These are phyloP conservation scores for Silurus glanis DNA, from an alignment of 2,113 vertebrate species.

Conservation along the genomic window DNA sequence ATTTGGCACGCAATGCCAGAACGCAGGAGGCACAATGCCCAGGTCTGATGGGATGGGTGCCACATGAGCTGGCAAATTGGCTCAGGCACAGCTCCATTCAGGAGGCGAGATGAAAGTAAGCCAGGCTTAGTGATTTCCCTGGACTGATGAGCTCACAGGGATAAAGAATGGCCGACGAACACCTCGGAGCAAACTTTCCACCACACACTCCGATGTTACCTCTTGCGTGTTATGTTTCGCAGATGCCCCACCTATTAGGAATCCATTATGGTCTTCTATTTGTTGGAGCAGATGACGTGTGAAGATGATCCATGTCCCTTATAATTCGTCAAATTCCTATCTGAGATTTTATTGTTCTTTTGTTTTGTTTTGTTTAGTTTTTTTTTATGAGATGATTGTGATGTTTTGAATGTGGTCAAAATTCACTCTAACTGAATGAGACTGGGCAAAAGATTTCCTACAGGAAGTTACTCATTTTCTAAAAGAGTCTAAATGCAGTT, in stretches of 20 bases:
- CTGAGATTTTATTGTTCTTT: neutral
- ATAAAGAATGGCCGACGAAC: conserved; percentile 18
- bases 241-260: neutral
- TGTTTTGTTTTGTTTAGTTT: too few relatives aligned
- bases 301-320: neutral
- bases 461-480: neutral
- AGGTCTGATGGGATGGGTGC: conserved; percentile 78
- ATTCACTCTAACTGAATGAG: neutral
- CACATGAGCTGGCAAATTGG: conserved; percentile 80
- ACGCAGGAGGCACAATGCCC: conserved; percentile 75
- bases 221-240: neutral
- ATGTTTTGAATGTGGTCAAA: neutral
- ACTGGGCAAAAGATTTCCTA: neutral
- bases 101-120: conserved; percentile 65
- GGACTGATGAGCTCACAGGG: conserved; percentile 66
- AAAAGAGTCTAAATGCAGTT: neutral
- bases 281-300: neutral
- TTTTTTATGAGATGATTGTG: neutral
- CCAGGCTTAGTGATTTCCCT: conserved; percentile 72
- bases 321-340: neutral
- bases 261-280: neutral
- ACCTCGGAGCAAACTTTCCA: conserved; percentile 20
- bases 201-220: neutral
- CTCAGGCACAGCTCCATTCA: conserved; percentile 76
- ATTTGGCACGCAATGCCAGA: conserved; percentile 76